phyloP scores from a whole-genome alignment of 2,888 invertebrate species.

The Alcis repandata region DNA sequence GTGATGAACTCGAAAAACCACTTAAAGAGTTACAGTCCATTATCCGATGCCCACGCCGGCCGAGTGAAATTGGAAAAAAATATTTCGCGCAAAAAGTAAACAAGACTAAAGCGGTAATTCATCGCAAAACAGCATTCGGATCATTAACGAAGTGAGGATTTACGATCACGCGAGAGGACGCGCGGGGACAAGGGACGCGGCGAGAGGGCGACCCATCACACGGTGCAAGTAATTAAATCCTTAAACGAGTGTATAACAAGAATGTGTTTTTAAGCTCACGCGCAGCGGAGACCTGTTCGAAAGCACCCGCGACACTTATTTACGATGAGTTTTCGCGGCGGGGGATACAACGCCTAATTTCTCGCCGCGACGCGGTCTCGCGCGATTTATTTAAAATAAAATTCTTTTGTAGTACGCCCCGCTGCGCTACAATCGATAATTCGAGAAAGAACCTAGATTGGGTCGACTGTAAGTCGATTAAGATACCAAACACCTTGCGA shows the following conservation, averaged over 20 bases:
- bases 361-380: conserved; percentile 82
- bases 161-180: conserved; percentile 77
- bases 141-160: conserved; percentile 82
- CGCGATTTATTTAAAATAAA: conserved; percentile 83
- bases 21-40: conserved; percentile 76
- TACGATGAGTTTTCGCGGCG: conserved; percentile 84
- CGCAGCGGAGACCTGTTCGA: conserved; percentile 63
- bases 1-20: conserved; percentile 78
- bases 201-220: conserved; percentile 65
- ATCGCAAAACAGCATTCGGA: conserved; percentile 72
- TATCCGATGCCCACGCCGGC: conserved; percentile 76
- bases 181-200: conserved; percentile 54
- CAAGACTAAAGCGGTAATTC: conserved; percentile 78
- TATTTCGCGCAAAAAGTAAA: conserved; percentile 76
- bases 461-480: conserved; percentile 72
- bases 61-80: conserved; percentile 72
- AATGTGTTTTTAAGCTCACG: conserved; percentile 76
- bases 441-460: conserved; percentile 75
- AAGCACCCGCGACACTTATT: conserved; percentile 78
- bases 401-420: conserved; percentile 81
- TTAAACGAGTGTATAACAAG: conserved; percentile 84
- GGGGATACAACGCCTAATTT: conserved; percentile 84
- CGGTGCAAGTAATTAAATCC: conserved; percentile 83
- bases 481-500: conserved; percentile 75
- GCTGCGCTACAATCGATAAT: conserved; percentile 82